These are phyloP conservation scores for Tupaia tana DNA, from an alignment of 2,113 vertebrate genomes.

Conservation along the genomic window DNA sequence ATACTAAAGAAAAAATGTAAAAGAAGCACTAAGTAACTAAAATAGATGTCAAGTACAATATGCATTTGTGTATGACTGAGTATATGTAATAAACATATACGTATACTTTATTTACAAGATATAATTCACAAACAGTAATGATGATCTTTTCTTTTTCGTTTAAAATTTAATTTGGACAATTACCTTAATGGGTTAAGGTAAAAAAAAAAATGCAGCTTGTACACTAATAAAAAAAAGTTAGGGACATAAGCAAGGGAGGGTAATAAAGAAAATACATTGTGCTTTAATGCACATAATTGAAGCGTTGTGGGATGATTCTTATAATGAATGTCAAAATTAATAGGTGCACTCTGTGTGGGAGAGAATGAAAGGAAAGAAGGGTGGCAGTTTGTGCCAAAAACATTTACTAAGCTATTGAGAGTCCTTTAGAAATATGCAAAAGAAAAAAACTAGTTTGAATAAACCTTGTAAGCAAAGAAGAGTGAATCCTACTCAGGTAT, in stretches of 20 bases:
- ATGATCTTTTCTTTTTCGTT: not conserved
- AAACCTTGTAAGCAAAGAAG: not conserved
- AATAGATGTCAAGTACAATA: not conserved
- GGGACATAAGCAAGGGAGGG: not conserved
- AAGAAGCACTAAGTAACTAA: not conserved
- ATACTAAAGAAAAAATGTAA: not conserved
- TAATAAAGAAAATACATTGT: slow-evolving; percentile 56
- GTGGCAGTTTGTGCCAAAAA: slow-evolving; percentile 50
- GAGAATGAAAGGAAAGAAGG: slow-evolving; percentile 56
- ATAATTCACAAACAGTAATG: not conserved
- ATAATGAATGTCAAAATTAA: slow-evolving; percentile 65
- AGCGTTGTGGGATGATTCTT: slow-evolving; percentile 49
- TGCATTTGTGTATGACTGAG: not conserved
- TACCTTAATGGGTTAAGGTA: not conserved
- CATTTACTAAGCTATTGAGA: slow-evolving; percentile 5
- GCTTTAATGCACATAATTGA: slow-evolving; percentile 60
- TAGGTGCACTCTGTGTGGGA: slow-evolving; percentile 34
- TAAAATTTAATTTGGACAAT: slow-evolving; percentile 24
- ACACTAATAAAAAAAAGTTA: not conserved
- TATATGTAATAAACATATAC: not conserved
- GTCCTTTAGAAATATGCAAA: slow-evolving; percentile 58
- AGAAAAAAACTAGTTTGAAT: slow-evolving; percentile 43
- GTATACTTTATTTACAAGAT: slow-evolving; percentile 30
- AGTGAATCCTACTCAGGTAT: not conserved
- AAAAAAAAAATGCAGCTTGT: slow-evolving; percentile 40